Base-by-base conservation (phyloP, 2,797 vertebrate genomes). In the Sebastes vulpes region DNA sequence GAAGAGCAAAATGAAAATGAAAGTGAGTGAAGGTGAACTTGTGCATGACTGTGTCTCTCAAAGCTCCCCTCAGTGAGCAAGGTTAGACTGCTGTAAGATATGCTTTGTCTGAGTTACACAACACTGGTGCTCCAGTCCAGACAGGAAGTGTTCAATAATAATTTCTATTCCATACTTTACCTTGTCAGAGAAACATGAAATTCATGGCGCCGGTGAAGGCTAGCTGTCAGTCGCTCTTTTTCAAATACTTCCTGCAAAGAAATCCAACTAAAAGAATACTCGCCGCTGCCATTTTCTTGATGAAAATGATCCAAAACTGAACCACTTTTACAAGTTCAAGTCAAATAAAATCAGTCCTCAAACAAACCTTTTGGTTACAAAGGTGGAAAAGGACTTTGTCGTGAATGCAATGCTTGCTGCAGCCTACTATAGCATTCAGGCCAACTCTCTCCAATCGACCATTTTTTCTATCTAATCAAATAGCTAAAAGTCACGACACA, bases 11-110 rank as follows among this genome's bases (percentile, higher is more conserved):
- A 63, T 68, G 50, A 60, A 38, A 48, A 81, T 57, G 29, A 70
- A 83, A 66, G 65, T 12, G 12, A 75, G 58, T 38, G 67, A 48
- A 48, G 75, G 25, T 68, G 72, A 82, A 74, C 16, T 59, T 54
- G 9, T 70, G 16, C 21, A 18, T 52, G 70, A 46, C 64, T 6
- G 9, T 8, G 52, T 25, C n/a, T 58, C 25, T 71, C 56, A n/a
- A 25, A 66, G 31, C 66, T 58, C 6, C 23, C 58, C 14, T 61
- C 18, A 21, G 67, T 6, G 18, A 54, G 6, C 56, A 9, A 20
- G 18, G 60, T 58, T 38, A 73, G 63, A 50, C 59, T 53, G 5
- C 14, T 10, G 9, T 23, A 25, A 31, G 53, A 66, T 5, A 29
- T 65, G 72, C 26, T 66, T 38, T 59, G 31, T 72, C 2, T 1